Evolutionary conservation across 2,797 vertebrate genomes (phyloP), one percentile per base, ranked within the genome.

Genomic region (Graptemys geographica): DNA sequence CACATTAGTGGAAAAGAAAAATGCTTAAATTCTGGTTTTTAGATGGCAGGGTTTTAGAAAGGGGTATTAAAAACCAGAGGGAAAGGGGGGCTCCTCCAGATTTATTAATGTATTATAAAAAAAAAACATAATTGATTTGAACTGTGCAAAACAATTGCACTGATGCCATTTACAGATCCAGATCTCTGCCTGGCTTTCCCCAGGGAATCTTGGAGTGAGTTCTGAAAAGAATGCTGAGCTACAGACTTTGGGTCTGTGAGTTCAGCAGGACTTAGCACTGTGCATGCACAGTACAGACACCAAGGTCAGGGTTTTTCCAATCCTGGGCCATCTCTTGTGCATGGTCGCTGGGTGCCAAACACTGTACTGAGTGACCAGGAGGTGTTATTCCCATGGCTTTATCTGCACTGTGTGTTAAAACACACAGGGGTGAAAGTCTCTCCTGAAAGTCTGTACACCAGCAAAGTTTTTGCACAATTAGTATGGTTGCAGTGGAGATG

Each of bases 381-480:
- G 52, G n/a, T 74, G 27, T 56, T 79, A 16, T 21, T 16, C 21
- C 51, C 28, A 6, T 44, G 59, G 41, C 51, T 94, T 84, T 56
- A 31, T 23, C 65, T 82, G 90, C 18, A 74, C 93, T 69, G 33
- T n/a, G 28, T 79, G 13, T 81, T 90, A 83, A 93, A 90, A 86
- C 10, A 49, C 10, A 49, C 4, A 44, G 51, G 28, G 5, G 23
- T 90, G 84, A 49, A 3, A 0, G 51, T 28, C 28, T 19, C 41
- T 76, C 21, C 41, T 13, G 25, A 79, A 25, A 86, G 31, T 3
- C 5, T 4, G 7, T 41, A 28, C 23, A 8, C 25, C 23, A 15
- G 37, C 4, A 4, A 33, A 21, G 1, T 2, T 65, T 90, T 87
- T 49, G 28, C 79, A 25, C 84, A 87, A 41, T 28, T 79, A 41